Conservation (phyloP, 2,797 vertebrate genomes). For the Esox masquinongy region DNA sequence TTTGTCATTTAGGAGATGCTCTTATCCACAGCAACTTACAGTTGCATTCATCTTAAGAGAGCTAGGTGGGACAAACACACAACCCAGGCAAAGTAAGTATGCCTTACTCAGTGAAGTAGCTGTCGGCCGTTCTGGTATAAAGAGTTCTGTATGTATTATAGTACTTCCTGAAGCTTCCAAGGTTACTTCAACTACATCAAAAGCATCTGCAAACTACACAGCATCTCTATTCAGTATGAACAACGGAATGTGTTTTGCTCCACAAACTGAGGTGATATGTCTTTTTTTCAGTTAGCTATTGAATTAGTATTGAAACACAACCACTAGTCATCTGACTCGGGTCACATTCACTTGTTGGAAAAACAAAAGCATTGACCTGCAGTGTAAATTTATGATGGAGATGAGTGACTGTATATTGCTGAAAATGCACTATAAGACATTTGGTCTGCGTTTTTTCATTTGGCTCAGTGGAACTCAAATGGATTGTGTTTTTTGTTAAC, state of each 20-base stretch:
- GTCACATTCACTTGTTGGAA: background rate
- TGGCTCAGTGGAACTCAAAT: background rate
- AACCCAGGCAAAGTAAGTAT: too few species aligned
- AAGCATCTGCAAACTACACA: background rate
- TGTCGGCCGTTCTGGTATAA: too few species aligned
- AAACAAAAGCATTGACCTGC: background rate
- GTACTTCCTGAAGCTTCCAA: background rate
- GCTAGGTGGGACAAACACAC: too few species aligned
- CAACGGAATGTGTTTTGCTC: background rate
- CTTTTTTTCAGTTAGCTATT: background rate
- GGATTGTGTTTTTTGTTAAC: background rate
- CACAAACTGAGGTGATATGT: background rate
- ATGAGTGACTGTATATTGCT: conserved; percentile 2
- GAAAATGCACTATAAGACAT: background rate
- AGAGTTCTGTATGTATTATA: background rate
- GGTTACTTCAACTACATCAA: background rate
- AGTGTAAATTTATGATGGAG: conserved; percentile 7
- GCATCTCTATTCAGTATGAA: background rate
- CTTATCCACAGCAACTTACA: too few species aligned
- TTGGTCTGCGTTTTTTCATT: background rate
- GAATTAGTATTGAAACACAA: background rate
- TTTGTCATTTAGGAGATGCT: background rate
- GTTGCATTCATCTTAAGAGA: too few species aligned
- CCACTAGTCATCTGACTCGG: background rate
- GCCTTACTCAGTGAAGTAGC: too few species aligned